Base-by-base conservation (phyloP, 2,113 vertebrate species). In the Diphyllodes magnificus region DNA sequence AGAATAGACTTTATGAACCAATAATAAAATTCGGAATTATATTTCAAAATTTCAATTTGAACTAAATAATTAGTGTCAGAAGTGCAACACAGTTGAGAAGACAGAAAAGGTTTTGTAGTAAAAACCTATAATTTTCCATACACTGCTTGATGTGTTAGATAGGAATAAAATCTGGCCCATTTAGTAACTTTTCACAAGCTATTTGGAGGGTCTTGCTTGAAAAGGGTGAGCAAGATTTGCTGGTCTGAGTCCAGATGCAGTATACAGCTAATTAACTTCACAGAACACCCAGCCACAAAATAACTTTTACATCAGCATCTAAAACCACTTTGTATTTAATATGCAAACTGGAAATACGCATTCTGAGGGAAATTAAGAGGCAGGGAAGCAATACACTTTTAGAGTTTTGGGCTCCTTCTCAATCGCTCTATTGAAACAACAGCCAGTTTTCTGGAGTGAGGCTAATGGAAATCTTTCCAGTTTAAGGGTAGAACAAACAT, bases 11-110 rank as follows among this genome's bases (percentile, higher is more conserved):
- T 94, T 37, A 44, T 60, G 68, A 80, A 92, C 30, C 40, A 54
- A 89, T 64, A 91, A 92, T 56, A 91, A 71, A 96, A 93, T 93
- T 93, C 47, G 85, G 86, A 95, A 91, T 95, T 95, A 59, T 86
- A 90, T 83, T 97, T 97, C 42, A 91, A 88, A 85, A 91, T 91
- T 94, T 53, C 35, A 85, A 79, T 92, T 97, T 95, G 92, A 95
- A 69, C 75, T 39, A 92, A 91, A 73, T 90, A 91, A 88, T 90
- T 85, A 17, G 19, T 79, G 72, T 92, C 83, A 71, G 19, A 93
- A 84, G 40, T 77, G 33, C 64, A 83, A 42, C 19, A 47, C 23
- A 61, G 7, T 16, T 90, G 71, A 77, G 49, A 90, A 93, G 82
- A 54, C 30, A 94, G 76, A 69, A 84, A 27, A 61, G 5, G 2